A percentile compares a stretch with the other conserved stretches of the same genome.
phyloP scores from a whole-genome alignment of 2,888 invertebrate genomes.

The Sesia bembeciformis region DNA sequence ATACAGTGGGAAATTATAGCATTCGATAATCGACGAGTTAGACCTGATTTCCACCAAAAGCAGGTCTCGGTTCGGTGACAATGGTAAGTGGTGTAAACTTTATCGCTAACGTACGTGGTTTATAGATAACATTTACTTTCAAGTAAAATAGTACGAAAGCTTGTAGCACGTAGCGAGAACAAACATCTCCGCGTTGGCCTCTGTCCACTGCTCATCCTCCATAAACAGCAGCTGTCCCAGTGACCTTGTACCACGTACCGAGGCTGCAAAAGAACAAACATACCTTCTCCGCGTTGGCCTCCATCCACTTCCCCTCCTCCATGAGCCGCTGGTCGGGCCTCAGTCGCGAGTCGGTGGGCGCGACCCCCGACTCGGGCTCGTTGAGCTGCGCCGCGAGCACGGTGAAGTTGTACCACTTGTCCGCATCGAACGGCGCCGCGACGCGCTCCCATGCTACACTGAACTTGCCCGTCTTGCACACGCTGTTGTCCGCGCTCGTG shows the following conservation, averaged over 20 bases:
- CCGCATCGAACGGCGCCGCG: constrained; percentile 79
- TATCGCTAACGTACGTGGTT: not conserved
- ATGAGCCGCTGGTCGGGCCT: constrained; percentile 98
- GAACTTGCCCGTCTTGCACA: constrained; percentile 94
- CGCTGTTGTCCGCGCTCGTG: constrained; percentile 84
- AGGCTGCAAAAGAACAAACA: constrained; percentile 70
- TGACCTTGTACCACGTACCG: constrained; percentile 88
- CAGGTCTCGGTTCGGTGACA: too few relatives aligned
- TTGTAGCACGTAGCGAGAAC: too few relatives aligned
- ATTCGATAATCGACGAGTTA: too few relatives aligned
- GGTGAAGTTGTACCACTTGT: constrained; percentile 94
- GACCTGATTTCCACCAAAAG: too few relatives aligned
- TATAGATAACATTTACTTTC: not conserved
- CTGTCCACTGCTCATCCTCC: constrained; percentile 95
- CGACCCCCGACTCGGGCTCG: constrained; percentile 92
- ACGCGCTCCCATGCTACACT: constrained; percentile 90
- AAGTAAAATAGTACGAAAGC: not conserved
- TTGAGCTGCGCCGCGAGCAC: constrained; percentile 96
- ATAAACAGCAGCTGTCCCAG: constrained; percentile 97
- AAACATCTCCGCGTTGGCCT: constrained; percentile 87
- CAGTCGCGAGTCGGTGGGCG: constrained; percentile 94
- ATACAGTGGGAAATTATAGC: too few relatives aligned
- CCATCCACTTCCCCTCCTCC: constrained; percentile 95
- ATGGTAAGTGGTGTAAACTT: too few relatives aligned
- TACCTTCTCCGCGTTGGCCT: constrained; percentile 87